Percentiles rank a stretch among this genome's conserved stretches.
phyloP scores from a whole-genome alignment of 2,113 vertebrate genomes.

The Pluvianellus socialis region DNA sequence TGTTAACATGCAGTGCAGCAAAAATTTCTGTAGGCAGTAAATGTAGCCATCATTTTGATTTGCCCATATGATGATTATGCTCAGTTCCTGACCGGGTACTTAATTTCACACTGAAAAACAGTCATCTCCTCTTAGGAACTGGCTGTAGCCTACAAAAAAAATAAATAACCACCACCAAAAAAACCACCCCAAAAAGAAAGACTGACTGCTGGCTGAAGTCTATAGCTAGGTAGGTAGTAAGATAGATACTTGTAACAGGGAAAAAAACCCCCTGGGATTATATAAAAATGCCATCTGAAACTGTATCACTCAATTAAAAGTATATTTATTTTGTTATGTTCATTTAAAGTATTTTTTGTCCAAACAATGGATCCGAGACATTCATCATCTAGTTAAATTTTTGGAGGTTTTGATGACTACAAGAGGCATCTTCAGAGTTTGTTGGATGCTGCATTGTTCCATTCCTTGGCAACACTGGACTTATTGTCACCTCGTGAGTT shows the following conservation, averaged over 20 bases:
- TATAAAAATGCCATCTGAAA: neutral
- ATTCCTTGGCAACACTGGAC: neutral
- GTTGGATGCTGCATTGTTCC: neutral
- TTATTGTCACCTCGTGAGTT: neutral
- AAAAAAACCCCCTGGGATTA: neutral
- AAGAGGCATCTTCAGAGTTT: constrained; percentile 1
- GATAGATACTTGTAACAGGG: neutral
- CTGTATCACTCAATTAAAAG: neutral
- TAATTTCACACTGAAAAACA: constrained; percentile 53
- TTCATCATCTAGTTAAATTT: neutral
- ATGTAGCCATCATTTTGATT: constrained; percentile 63
- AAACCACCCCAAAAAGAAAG: neutral
- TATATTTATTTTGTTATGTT: neutral
- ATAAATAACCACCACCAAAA: too few species aligned
- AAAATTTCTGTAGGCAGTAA: constrained; percentile 63
- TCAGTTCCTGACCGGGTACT: constrained; percentile 53
- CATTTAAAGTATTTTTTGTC: neutral
- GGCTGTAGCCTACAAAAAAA: neutral
- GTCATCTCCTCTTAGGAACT: constrained; percentile 1
- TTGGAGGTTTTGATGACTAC: neutral
- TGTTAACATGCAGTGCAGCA: constrained; percentile 48
- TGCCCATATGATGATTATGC: constrained; percentile 39
- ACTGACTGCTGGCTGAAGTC: neutral
- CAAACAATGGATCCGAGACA: neutral
- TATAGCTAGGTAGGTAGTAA: neutral